Evolutionary conservation across 2,797 vertebrate genomes (phyloP).

Genomic region (Phoebastria nigripes): DNA sequence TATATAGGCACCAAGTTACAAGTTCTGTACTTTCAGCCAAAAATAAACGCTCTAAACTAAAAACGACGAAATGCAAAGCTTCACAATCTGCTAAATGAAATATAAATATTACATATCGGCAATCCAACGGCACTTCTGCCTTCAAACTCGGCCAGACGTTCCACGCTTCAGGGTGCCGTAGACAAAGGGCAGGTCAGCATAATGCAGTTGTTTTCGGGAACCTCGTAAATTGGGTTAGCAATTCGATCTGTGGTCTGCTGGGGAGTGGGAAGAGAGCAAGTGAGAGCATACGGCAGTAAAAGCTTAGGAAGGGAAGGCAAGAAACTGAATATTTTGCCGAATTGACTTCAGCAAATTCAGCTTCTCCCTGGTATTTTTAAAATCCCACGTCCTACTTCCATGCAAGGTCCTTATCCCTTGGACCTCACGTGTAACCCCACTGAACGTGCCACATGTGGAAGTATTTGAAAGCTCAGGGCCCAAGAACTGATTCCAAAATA

Average conservation of each 20-base stretch:
- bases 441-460: background rate
- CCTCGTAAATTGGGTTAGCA: background rate
- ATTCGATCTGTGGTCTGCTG: background rate
- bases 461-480: background rate
- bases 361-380: background rate
- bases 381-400: background rate
- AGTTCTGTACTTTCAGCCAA: background rate
- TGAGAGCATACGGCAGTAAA: rapidly evolving
- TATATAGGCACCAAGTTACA: background rate
- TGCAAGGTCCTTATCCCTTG: background rate
- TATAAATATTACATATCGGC: background rate
- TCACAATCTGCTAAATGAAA: background rate
- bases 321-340: background rate
- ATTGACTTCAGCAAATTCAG: background rate
- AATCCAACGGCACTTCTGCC: background rate
- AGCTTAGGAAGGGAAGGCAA: background rate
- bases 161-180: background rate
- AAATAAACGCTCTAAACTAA: constrained; percentile 18
- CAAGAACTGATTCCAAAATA: background rate
- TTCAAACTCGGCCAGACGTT: background rate
- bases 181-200: background rate
- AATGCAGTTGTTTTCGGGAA: background rate
- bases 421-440: rapidly evolving
- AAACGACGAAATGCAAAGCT: background rate
- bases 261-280: background rate